A percentile compares a stretch with the other conserved stretches of the same genome.
Evolutionary conservation across 2,888 invertebrate species (phyloP).

Genomic region (Tenthredo scrophulariae): DNA sequence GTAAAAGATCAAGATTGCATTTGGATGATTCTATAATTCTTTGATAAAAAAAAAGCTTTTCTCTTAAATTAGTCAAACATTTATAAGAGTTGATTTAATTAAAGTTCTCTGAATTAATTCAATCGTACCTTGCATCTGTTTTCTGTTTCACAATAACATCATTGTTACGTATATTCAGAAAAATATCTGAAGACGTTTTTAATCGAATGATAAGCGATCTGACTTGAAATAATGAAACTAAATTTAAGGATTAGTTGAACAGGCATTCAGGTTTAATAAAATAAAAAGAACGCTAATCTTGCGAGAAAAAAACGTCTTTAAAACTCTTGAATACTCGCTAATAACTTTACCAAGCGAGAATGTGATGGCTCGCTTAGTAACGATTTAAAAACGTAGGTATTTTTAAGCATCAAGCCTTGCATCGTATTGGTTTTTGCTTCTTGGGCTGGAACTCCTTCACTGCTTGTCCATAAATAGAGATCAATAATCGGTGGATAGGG

Average conservation of each 20-base stretch:
- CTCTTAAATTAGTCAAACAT: slow-evolving; percentile 60
- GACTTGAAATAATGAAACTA: slow-evolving; percentile 31
- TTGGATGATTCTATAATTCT: neutral
- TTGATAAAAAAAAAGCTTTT: slow-evolving; percentile 18
- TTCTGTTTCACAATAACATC: slow-evolving; percentile 74
- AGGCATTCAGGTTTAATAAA: neutral
- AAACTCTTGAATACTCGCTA: slow-evolving; percentile 43
- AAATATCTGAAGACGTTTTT: slow-evolving; percentile 73
- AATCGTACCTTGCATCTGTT: slow-evolving; percentile 77
- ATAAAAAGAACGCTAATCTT: slow-evolving; percentile 55
- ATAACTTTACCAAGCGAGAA: slow-evolving; percentile 67
- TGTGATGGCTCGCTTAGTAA: slow-evolving; percentile 77
- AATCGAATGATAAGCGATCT: slow-evolving; percentile 59
- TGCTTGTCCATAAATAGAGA: slow-evolving; percentile 75
- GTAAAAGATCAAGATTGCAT: neutral
- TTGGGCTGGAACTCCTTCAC: slow-evolving; percentile 78
- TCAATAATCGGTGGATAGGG: slow-evolving; percentile 64
- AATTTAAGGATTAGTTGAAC: neutral
- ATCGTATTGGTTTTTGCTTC: slow-evolving; percentile 78
- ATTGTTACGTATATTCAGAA: slow-evolving; percentile 69
- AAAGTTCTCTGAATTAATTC: slow-evolving; percentile 69
- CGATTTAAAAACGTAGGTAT: slow-evolving; percentile 76
- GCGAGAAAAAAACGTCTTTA: slow-evolving; percentile 41
- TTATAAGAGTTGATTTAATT: neutral
- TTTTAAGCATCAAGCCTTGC: slow-evolving; percentile 78